phyloP scores from a whole-genome alignment of 30 jellyfish, hydroid and myxozoan species.

The Aurelia sp. region DNA sequence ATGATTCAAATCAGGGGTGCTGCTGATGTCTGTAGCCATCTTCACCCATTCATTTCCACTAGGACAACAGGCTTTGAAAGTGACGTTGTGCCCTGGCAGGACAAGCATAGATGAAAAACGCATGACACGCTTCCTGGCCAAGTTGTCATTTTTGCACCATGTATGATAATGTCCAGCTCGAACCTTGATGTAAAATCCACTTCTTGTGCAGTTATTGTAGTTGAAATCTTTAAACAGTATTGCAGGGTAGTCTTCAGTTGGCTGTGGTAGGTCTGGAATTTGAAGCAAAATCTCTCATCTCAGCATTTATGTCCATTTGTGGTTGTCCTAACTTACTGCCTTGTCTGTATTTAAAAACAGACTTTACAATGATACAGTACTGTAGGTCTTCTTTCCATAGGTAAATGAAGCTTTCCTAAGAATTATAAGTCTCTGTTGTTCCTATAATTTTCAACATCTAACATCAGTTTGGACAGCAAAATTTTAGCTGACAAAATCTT shows the following conservation, averaged over 20 bases:
- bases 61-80: slow-evolving; percentile 97
- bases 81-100: slow-evolving; percentile 80
- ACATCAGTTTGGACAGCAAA: too few relatives aligned
- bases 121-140: slow-evolving; percentile 49
- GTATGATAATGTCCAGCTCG: slow-evolving; percentile 81
- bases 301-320: background rate
- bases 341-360: too few relatives aligned
- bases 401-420: too few relatives aligned
- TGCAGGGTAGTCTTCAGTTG: slow-evolving; percentile 93
- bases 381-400: too few relatives aligned
- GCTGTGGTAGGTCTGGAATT: slow-evolving; percentile 83
- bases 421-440: too few relatives aligned
- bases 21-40: slow-evolving; percentile 55
- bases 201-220: slow-evolving; percentile 86
- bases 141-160: slow-evolving; percentile 71
- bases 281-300: background rate
- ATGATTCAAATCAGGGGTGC: slow-evolving; percentile 82
- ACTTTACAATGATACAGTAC: too few relatives aligned
- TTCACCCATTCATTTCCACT: slow-evolving; percentile 86
- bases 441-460: too few relatives aligned
- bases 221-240: slow-evolving; percentile 77
- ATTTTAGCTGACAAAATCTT: too few relatives aligned
- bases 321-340: too few relatives aligned
- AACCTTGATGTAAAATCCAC: slow-evolving; percentile 69
- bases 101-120: slow-evolving; percentile 82